Percentiles rank a stretch among this genome's conserved stretches.
Evolutionary conservation across 2,113 vertebrate genomes (phyloP).

Genomic region (Eublepharis macularius): DNA sequence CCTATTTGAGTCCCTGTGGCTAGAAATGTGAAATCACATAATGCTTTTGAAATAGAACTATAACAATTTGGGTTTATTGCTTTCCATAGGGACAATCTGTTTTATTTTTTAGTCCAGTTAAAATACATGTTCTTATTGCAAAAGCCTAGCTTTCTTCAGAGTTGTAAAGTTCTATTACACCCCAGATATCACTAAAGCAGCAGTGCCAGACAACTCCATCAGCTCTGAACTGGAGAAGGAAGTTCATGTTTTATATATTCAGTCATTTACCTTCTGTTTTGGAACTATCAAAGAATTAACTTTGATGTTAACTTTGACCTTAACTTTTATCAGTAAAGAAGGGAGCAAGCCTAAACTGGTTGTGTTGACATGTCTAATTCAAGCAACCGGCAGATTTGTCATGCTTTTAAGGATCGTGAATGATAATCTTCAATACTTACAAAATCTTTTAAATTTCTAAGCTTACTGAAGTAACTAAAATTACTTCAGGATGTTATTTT

Average conservation of each 20-base stretch:
- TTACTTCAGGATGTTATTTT: not conserved
- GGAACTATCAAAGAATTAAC: not conserved
- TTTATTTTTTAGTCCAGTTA: not conserved
- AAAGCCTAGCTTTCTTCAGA: not conserved
- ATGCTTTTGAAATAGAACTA: too few species aligned
- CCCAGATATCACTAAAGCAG: not conserved
- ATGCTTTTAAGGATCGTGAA: not conserved
- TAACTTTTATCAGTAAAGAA: not conserved
- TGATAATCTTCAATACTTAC: not conserved
- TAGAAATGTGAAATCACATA: too few species aligned
- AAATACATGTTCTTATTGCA: not conserved
- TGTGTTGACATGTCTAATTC: conserved; percentile 1
- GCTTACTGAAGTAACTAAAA: not conserved
- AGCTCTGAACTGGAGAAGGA: conserved; percentile 4
- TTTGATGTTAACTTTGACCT: not conserved
- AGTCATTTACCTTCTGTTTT: not conserved
- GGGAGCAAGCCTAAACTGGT: not conserved
- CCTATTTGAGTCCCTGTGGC: too few species aligned
- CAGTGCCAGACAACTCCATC: not conserved
- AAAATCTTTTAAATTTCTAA: not conserved
- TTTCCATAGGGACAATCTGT: not conserved
- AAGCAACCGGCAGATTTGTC: not conserved
- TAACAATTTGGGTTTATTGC: too few species aligned
- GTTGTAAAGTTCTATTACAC: not conserved
- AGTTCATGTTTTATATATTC: not conserved